These are phyloP conservation scores for Epicampocera succincta DNA, from an alignment of 2,888 invertebrate genomes.

Conservation along the genomic window DNA sequence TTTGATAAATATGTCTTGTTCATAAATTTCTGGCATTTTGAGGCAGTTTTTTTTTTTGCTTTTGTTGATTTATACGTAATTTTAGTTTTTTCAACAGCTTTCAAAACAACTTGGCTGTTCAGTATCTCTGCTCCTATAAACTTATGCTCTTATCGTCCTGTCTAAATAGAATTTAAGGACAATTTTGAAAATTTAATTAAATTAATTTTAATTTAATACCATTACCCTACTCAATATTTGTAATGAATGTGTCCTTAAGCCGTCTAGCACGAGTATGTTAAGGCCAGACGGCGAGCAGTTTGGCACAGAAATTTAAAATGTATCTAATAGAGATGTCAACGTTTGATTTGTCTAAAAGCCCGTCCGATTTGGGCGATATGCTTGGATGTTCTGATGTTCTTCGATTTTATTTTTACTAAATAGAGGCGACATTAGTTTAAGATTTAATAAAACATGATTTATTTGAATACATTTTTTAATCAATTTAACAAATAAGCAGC, in stretches of 20 bases:
- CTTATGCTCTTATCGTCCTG: background rate
- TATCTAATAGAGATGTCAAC: no score
- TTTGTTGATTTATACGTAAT: background rate
- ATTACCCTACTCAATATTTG: constrained; percentile 13
- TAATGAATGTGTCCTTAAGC: background rate
- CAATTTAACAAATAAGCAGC: no score
- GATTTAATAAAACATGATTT: no score
- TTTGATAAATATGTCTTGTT: background rate
- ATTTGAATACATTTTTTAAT: no score
- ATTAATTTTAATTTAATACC: background rate
- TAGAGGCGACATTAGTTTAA: no score
- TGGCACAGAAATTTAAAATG: background rate
- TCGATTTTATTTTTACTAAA: no score
- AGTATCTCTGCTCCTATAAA: background rate
- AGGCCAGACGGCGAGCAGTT: background rate
- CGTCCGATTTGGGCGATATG: no score
- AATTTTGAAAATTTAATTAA: background rate
- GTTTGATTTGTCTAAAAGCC: no score
- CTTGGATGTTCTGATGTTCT: no score
- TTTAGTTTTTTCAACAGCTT: background rate
- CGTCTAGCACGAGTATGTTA: background rate
- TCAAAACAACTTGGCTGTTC: constrained; percentile 22
- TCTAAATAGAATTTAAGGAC: background rate
- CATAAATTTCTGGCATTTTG: background rate
- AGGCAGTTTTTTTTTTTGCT: constrained; percentile 7